phyloP scores from a whole-genome alignment of 2,113 vertebrate species.

The Tetraodon nigroviridis region DNA sequence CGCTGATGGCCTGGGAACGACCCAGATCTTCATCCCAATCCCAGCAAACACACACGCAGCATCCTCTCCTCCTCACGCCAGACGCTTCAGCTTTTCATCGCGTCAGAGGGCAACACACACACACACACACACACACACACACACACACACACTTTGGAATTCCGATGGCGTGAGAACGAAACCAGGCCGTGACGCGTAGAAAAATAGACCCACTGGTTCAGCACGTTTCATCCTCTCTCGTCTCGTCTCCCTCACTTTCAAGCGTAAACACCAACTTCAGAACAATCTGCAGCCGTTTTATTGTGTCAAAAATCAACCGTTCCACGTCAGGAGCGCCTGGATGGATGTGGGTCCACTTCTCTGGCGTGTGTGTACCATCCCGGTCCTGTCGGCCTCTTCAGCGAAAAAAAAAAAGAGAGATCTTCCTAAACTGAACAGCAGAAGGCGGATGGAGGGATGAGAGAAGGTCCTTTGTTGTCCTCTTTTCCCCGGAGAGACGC shows the following conservation, averaged over 20 bases:
- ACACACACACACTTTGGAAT: slow-evolving; percentile 59
- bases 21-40: slow-evolving; percentile 26
- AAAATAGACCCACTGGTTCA: slow-evolving; percentile 67
- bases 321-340: background rate
- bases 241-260: slow-evolving; percentile 18
- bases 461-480: slow-evolving; percentile 5
- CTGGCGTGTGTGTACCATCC: slow-evolving; percentile 5
- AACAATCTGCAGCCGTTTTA: slow-evolving; percentile 40
- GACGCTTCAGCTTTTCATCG: slow-evolving; percentile 2
- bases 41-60: slow-evolving; percentile 8
- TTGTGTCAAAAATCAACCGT: slow-evolving; percentile 46
- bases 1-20: slow-evolving; percentile 46
- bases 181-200: slow-evolving; percentile 28
- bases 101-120: slow-evolving; percentile 46
- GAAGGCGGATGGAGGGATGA: slow-evolving; percentile 22
- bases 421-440: slow-evolving; percentile 23
- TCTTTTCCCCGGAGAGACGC: slow-evolving; percentile 30
- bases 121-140: slow-evolving; percentile 55
- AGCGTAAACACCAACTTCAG: slow-evolving; percentile 37
- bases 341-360: slow-evolving; percentile 4
- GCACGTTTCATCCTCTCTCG: slow-evolving; percentile 49
- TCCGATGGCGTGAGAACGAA: slow-evolving; percentile 57
- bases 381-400: slow-evolving; percentile 15
- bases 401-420: slow-evolving; percentile 21
- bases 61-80: slow-evolving; percentile 20